Percentiles rank a stretch among this genome's conserved stretches.
These are phyloP conservation scores for Brenthis ino DNA, from an alignment of 2,888 invertebrate genomes.

Conservation along the genomic window DNA sequence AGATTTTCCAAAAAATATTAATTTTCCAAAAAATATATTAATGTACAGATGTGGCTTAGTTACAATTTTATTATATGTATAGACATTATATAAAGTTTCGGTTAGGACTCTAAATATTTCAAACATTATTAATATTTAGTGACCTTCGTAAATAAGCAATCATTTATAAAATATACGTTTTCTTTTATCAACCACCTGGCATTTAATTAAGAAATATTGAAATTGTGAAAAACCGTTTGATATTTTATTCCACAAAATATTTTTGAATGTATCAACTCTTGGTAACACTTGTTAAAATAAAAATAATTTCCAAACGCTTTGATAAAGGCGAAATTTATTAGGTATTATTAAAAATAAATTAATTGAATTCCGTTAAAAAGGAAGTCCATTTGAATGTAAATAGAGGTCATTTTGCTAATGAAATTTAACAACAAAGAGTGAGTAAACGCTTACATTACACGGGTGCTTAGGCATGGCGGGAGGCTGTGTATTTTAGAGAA, in stretches of 20 bases:
- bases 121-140: too few relatives aligned
- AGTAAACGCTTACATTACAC: conserved; percentile 53
- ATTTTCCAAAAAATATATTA: too few relatives aligned
- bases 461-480: conserved; percentile 59
- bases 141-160: too few relatives aligned
- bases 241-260: neutral
- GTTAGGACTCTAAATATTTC: too few relatives aligned
- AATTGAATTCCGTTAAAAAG: conserved; percentile 10
- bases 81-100: too few relatives aligned
- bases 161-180: too few relatives aligned
- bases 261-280: neutral
- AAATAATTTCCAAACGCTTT: neutral
- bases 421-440: conserved; percentile 50
- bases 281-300: neutral
- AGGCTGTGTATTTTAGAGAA: conserved; percentile 48
- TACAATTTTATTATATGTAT: too few relatives aligned
- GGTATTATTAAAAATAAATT: neutral
- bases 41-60: too few relatives aligned
- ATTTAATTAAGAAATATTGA: too few relatives aligned
- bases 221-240: neutral
- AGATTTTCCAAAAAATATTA: too few relatives aligned
- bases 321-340: conserved; percentile 8
- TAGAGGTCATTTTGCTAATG: conserved; percentile 50
- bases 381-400: conserved; percentile 27
- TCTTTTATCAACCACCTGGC: too few relatives aligned